These are phyloP conservation scores for Molanna angustata DNA, from an alignment of 2,888 invertebrate species.

Conservation along the genomic window DNA sequence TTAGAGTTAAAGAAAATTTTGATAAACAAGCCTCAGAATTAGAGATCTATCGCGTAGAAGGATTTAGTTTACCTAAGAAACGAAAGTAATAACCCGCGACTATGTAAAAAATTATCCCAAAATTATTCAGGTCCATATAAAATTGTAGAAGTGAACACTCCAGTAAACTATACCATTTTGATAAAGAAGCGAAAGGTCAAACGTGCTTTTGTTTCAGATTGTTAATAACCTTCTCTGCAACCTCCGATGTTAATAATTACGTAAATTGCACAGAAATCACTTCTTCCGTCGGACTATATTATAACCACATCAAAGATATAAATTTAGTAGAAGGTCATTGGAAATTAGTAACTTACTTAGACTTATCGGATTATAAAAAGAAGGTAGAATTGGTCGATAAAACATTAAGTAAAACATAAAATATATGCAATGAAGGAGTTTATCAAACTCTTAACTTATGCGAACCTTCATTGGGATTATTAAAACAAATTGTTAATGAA, in stretches of 20 bases:
- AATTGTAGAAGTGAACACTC: too few relatives aligned
- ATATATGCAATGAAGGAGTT: neutral
- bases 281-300: neutral
- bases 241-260: neutral
- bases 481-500: neutral
- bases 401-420: neutral
- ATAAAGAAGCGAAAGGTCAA: too few relatives aligned
- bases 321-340: neutral
- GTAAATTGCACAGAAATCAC: neutral
- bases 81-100: too few relatives aligned
- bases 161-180: too few relatives aligned
- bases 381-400: neutral
- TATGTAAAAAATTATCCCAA: too few relatives aligned
- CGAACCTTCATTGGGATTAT: neutral
- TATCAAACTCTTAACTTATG: neutral
- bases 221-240: neutral
- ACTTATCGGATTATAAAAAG: neutral
- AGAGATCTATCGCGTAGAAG: too few relatives aligned
- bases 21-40: too few relatives aligned
- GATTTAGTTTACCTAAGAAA: too few relatives aligned
- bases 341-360: conserved; percentile 1
- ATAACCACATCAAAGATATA: neutral
- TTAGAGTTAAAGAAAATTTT: too few relatives aligned
- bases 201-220: conserved; percentile 2
- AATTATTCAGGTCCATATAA: too few relatives aligned